Evolutionary conservation across 1,140 invertebrate genomes (phyloP).

Genomic region (Drosophila neocordata): DNA sequence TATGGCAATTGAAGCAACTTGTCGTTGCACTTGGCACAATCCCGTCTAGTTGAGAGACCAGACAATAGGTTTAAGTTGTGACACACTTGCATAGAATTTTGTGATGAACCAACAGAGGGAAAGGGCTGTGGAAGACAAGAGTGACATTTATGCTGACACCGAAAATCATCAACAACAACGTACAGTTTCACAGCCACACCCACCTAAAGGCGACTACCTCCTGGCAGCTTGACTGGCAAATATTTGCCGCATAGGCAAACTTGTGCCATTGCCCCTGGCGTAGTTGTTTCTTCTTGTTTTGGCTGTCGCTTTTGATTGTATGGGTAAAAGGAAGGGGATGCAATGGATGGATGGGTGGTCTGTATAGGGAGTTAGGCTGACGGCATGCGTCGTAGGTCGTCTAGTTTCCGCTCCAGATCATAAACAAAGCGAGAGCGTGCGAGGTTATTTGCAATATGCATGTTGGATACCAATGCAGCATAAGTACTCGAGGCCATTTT

Average conservation of each 20-base stretch:
- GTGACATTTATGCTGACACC: conserved; percentile 74
- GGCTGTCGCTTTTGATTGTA: conserved; percentile 19
- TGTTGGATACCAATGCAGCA: conserved; percentile 49
- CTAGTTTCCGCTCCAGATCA: conserved; percentile 72
- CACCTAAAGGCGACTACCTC: conserved; percentile 8
- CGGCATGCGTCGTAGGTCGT: conserved; percentile 35
- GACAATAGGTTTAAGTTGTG: conserved; percentile 58
- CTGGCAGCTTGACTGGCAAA: conserved; percentile 52
- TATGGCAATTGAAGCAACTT: conserved; percentile 45
- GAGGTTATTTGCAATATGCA: conserved; percentile 49
- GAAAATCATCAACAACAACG: conserved; percentile 63
- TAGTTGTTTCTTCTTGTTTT: neutral
- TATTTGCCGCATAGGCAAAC: conserved; percentile 71
- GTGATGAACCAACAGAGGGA: neutral
- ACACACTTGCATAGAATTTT: conserved; percentile 56
- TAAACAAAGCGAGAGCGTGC: conserved; percentile 66
- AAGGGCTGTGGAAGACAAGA: conserved; percentile 13
- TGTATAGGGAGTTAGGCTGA: conserved; percentile 13
- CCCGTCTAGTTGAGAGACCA: conserved; percentile 19
- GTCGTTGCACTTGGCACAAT: conserved; percentile 43
- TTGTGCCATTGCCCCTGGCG: conserved; percentile 59
- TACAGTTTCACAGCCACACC: conserved; percentile 1
- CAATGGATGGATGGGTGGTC: neutral
- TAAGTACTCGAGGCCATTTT: conserved; percentile 42
- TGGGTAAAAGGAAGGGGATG: neutral